A percentile compares a stretch with the other conserved stretches of the same genome.
Evolutionary conservation across 2,113 vertebrate species (phyloP).

Genomic region (Atractosteus spatula): DNA sequence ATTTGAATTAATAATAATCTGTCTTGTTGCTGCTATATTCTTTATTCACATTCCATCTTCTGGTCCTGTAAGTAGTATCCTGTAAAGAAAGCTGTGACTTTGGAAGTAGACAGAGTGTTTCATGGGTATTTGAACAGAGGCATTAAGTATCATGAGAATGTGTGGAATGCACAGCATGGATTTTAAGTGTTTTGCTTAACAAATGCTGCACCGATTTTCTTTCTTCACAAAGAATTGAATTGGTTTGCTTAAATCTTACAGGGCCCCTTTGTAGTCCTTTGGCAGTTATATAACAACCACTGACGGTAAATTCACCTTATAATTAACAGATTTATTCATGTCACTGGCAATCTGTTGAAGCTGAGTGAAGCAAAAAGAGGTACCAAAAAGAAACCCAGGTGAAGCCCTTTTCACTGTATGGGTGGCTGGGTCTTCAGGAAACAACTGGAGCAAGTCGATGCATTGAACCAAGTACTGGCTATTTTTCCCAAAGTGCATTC

Average conservation of each 20-base stretch:
- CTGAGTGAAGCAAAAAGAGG: neutral
- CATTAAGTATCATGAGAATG: conserved; percentile 71
- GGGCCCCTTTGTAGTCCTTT: neutral
- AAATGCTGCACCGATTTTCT: conserved; percentile 59
- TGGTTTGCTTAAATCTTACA: neutral
- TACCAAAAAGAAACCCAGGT: neutral
- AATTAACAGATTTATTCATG: conserved; percentile 4
- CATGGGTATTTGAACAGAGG: conserved; percentile 78
- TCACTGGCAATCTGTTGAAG: neutral
- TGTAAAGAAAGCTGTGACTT: conserved; percentile 42
- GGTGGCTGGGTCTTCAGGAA: neutral
- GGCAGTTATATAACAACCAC: neutral
- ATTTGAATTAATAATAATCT: conserved; percentile 62
- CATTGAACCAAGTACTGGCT: neutral
- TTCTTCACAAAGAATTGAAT: neutral
- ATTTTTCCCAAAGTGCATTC: neutral
- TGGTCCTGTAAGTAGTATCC: conserved; percentile 38
- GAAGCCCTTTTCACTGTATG: neutral
- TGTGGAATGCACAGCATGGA: conserved; percentile 69
- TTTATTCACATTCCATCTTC: conserved; percentile 38
- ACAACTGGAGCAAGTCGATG: neutral
- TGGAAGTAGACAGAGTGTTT: conserved; percentile 63
- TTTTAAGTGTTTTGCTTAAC: conserved; percentile 61
- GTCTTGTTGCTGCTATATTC: conserved; percentile 42
- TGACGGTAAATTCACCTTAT: neutral